These are phyloP conservation scores for Timema cristinae DNA, from an alignment of 2,888 invertebrate species.

Conservation along the genomic window DNA sequence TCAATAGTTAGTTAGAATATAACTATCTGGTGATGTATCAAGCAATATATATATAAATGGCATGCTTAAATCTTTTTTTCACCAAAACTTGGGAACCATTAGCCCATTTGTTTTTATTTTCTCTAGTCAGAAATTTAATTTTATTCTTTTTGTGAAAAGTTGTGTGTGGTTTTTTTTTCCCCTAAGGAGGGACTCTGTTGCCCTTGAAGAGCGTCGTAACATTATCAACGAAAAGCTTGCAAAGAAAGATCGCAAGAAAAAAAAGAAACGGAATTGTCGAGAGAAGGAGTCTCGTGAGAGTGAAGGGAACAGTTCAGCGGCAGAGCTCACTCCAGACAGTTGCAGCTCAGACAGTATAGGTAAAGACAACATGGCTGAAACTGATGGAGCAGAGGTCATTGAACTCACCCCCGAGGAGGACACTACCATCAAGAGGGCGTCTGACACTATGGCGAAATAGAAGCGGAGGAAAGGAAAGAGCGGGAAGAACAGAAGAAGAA, in stretches of 20 bases:
- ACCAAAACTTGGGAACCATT: too few relatives aligned
- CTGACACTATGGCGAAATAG: slow-evolving; percentile 42
- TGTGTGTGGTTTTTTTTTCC: slow-evolving; percentile 13
- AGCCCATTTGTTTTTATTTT: too few relatives aligned
- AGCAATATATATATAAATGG: too few relatives aligned
- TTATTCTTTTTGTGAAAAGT: too few relatives aligned
- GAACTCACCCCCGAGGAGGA: slow-evolving; percentile 30
- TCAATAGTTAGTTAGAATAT: too few relatives aligned
- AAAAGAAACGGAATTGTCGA: slow-evolving; percentile 62
- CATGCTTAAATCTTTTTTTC: too few relatives aligned
- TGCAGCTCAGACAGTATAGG: slow-evolving; percentile 23
- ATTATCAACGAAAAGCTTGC: slow-evolving; percentile 68
- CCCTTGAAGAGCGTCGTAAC: slow-evolving; percentile 64
- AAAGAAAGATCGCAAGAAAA: slow-evolving; percentile 67
- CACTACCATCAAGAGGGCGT: slow-evolving; percentile 16
- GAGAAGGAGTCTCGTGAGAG: slow-evolving; percentile 42
- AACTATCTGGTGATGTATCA: too few relatives aligned
- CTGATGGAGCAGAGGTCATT: slow-evolving; percentile 35
- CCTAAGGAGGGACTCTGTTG: slow-evolving; percentile 55
- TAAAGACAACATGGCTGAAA: slow-evolving; percentile 34
- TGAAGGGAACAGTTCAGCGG: slow-evolving; percentile 38
- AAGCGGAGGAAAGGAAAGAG: slow-evolving; percentile 57
- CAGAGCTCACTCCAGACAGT: slow-evolving; percentile 32
- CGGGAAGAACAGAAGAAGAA: slow-evolving; percentile 67
- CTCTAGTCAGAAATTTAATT: too few relatives aligned